Evolutionary conservation across 2,797 vertebrate species (phyloP).

Genomic region (Antrozous pallidus): DNA sequence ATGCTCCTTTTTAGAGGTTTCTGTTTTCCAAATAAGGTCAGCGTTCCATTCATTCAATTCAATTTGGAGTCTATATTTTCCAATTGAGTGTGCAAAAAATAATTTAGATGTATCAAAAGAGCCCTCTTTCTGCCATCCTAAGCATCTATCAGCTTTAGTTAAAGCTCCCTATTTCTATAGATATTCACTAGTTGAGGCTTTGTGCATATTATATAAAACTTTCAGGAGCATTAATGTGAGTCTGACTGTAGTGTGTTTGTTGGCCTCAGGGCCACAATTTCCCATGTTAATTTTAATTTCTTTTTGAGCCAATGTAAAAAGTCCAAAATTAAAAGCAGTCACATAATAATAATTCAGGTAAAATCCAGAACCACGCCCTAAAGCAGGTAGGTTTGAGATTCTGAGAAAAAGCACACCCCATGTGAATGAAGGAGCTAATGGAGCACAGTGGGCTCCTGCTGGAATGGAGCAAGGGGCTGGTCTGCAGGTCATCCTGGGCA

Average conservation of each 20-base stretch:
- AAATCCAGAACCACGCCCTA: background rate
- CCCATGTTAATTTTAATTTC: background rate
- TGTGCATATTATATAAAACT: background rate
- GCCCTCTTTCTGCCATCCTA: background rate
- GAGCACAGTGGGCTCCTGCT: background rate
- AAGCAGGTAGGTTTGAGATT: background rate
- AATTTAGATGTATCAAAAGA: background rate
- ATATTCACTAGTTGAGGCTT: background rate
- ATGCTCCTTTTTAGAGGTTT: background rate
- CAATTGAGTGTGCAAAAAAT: background rate
- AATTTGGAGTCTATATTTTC: background rate
- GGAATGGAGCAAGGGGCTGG: no score
- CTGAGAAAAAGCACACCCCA: background rate
- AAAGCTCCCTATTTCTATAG: background rate
- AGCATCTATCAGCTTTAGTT: background rate
- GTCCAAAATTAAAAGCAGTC: background rate
- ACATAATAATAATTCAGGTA: background rate
- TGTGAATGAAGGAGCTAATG: background rate
- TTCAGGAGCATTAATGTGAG: background rate
- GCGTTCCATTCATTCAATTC: background rate
- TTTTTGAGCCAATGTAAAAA: background rate
- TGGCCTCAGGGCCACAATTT: background rate
- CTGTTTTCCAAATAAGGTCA: background rate
- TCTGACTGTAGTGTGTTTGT: background rate
- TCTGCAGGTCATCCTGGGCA: background rate